Evolutionary conservation across 2,888 invertebrate species (phyloP).

Genomic region (Leucania comma): DNA sequence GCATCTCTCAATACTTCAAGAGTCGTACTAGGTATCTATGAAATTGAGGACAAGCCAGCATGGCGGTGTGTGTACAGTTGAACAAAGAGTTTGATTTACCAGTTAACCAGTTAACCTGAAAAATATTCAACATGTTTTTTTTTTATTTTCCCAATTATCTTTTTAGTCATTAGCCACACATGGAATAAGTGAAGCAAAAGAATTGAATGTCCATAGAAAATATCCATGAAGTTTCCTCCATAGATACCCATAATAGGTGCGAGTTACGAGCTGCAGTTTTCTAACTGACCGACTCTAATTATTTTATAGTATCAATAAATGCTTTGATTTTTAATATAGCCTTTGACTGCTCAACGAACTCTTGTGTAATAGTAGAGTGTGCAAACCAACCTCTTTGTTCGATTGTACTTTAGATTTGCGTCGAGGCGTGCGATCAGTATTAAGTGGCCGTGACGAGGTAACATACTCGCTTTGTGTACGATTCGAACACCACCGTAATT

Average conservation of each 20-base stretch:
- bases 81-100: slow-evolving; percentile 2
- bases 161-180: background rate
- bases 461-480: slow-evolving; percentile 43
- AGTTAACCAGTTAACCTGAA: no score
- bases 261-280: background rate
- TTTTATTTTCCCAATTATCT: no score
- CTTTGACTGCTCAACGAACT: background rate
- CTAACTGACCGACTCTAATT: background rate
- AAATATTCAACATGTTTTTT: no score
- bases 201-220: background rate
- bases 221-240: background rate
- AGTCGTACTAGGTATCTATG: slow-evolving; percentile 2
- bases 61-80: slow-evolving; percentile 21
- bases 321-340: background rate
- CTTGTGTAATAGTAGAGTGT: background rate
- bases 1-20: background rate
- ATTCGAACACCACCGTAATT: slow-evolving; percentile 34
- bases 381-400: background rate
- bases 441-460: slow-evolving; percentile 44
- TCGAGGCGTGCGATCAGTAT: slow-evolving; percentile 35
- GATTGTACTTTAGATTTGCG: slow-evolving; percentile 42
- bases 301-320: background rate
- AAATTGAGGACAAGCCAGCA: slow-evolving; percentile 27
- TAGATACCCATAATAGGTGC: background rate
- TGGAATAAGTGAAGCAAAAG: background rate